Evolutionary conservation across 2,797 vertebrate species (phyloP), one percentile per base, ranked within the genome.

Genomic region (Balearica regulorum): DNA sequence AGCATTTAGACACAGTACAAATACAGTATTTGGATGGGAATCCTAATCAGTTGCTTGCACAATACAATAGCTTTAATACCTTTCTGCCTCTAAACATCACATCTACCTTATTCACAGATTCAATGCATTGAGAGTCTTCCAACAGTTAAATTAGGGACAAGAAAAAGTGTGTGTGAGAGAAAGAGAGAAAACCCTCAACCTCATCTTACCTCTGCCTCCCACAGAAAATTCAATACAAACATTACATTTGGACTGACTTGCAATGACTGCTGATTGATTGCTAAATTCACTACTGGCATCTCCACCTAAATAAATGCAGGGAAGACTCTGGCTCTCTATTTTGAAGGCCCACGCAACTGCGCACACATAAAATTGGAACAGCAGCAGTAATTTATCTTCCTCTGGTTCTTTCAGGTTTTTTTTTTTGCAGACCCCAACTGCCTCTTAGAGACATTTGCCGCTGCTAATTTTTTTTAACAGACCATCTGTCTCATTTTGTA

Each of bases 401-500:
- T 70, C 49, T 87, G 29, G 10, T 57, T 64, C 16, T 87, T 90
- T 69, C 43, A 46, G 10, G 5, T 87, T 90, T 64, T 86, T 64
- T 86, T 83, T 58, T 88, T 87, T 85, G 51, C 72, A 95, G 57
- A 94, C 26, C 62, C 41, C 53, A 87, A 77, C 19, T 92, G 80
- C 62, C 62, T 92, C 46, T 83, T 88, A 72, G 75, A 84, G 29
- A 82, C 19, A 58, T 73, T 92, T 92, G 70, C 35, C 73, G 41
- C 31, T 29, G n/a, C 3, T 94, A 31, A 65, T 61, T 90, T 83
- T 80, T 94, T 94, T 91, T 70, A 76, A 84, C 88, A 69, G 37
- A 58, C 79, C 58, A 68, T 85, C 85, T 93, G 60, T 87, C 70
- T 82, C 57, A 87, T 92, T 95, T 92, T 79, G 46, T 71, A 91